Percentiles rank a stretch among this genome's conserved stretches.
phyloP scores from a whole-genome alignment of 2,888 invertebrate species.

The Molanna angustata region DNA sequence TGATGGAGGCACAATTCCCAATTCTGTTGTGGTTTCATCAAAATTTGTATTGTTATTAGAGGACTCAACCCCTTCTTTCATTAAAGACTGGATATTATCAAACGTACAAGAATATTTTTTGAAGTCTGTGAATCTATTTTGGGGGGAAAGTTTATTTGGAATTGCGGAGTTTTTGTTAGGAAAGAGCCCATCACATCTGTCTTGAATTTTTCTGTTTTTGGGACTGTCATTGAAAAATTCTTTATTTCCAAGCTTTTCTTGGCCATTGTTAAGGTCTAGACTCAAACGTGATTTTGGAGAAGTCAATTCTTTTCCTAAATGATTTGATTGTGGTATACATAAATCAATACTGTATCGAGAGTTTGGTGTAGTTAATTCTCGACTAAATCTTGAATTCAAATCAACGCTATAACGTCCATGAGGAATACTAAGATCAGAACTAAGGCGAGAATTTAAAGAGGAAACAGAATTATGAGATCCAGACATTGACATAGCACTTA shows the following conservation, averaged over 20 bases:
- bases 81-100: slow-evolving; percentile 71
- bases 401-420: slow-evolving; percentile 59
- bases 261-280: slow-evolving; percentile 58
- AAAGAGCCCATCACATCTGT: slow-evolving; percentile 28
- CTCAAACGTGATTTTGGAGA: slow-evolving; percentile 61
- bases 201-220: slow-evolving; percentile 45
- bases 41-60: slow-evolving; percentile 48
- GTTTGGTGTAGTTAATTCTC: slow-evolving; percentile 59
- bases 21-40: slow-evolving; percentile 60
- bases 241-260: slow-evolving; percentile 48
- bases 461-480: slow-evolving; percentile 40
- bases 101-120: slow-evolving; percentile 74
- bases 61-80: slow-evolving; percentile 66
- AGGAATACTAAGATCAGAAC: slow-evolving; percentile 61
- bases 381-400: slow-evolving; percentile 54
- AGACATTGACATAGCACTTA: slow-evolving; percentile 53
- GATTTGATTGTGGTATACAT: slow-evolving; percentile 59
- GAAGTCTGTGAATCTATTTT: slow-evolving; percentile 58
- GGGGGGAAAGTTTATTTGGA: slow-evolving; percentile 53
- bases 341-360: slow-evolving; percentile 68
- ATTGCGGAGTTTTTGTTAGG: slow-evolving; percentile 33
- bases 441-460: slow-evolving; percentile 61
- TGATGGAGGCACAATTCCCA: slow-evolving; percentile 60
- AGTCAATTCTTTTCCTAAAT: slow-evolving; percentile 54
- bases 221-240: slow-evolving; percentile 53